These are phyloP conservation scores for Melanotaenia duboulayi DNA, from an alignment of 2,113 vertebrate species.

Conservation along the genomic window DNA sequence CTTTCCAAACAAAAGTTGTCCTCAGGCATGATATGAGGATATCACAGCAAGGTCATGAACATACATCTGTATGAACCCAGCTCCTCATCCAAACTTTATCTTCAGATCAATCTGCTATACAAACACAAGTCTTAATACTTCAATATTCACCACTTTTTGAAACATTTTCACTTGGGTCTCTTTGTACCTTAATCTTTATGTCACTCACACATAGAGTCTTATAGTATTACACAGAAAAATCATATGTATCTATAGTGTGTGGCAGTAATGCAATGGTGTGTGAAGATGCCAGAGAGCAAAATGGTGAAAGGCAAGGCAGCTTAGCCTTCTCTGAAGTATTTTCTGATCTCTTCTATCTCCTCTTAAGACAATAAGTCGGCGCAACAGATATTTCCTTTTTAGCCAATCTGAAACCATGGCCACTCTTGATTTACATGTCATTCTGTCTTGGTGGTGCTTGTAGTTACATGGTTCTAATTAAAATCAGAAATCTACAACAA, in stretches of 20 bases:
- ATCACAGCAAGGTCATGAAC: constrained; percentile 1
- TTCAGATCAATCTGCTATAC: constrained; percentile 15
- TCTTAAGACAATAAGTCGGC: constrained; percentile 22
- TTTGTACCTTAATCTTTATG: constrained; percentile 21
- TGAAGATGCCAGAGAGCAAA: constrained; percentile 51
- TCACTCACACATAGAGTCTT: constrained; percentile 12
- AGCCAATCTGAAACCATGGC: constrained; percentile 25
- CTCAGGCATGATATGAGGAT: background rate
- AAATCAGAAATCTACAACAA: background rate
- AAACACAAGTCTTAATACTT: constrained; percentile 25
- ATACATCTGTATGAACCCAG: constrained; percentile 15
- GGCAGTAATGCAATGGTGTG: constrained; percentile 45
- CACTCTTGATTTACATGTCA: constrained; percentile 19
- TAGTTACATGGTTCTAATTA: background rate
- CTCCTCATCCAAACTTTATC: constrained; percentile 13
- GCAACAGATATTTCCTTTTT: constrained; percentile 33
- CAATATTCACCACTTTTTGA: constrained; percentile 7
- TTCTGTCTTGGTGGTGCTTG: constrained; percentile 27
- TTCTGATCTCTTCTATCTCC: constrained; percentile 14
- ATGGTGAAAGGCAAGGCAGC: constrained; percentile 58
- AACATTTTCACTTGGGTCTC: background rate
- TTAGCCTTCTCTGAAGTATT: constrained; percentile 47
- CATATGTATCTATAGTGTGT: constrained; percentile 16
- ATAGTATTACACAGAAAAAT: constrained; percentile 28
- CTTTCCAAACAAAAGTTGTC: constrained; percentile 6